Evolutionary conservation across 1,140 invertebrate species (phyloP), one percentile per base, ranked within the genome.

Genomic region (Pomacea maculata): DNA sequence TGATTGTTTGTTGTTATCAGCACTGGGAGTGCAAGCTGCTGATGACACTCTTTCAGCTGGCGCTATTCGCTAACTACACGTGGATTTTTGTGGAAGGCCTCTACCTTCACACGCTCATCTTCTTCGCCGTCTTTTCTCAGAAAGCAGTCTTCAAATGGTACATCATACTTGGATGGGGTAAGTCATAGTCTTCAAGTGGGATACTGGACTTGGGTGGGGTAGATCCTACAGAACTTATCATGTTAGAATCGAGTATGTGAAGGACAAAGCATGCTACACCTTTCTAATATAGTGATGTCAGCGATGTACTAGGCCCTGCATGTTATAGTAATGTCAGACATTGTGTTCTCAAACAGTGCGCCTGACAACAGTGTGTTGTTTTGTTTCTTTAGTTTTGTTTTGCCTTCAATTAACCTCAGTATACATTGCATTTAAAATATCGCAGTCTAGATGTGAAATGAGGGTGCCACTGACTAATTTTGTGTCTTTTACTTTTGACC

Each of bases 71-170:
- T 1, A 96, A 96, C 89, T 96, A 96, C 88, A 94, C 93, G 45
- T 95, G 95, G 94, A 94, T 96, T 67, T 90, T 96, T 19, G 95
- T 96, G 93, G 95, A 96, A 90, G 95, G 95, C 0, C 92, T 96
- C 5, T 96, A 96, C 88, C 91, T 96, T 6, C 95, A 96, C 88
- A 95, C 95, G 88, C 92, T 96, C 55, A 94, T 96, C 70, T 95
- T 95, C 86, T 90, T 94, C 65, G 94, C 95, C 5, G 92, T 95
- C 65, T 95, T 95, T 90, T 94, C 94, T 0, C 95, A 96, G 86
- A 93, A 92, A n/a, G 93, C 91, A 71, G 93, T 94, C 61, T 95
- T 96, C 67, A 92, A 92, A 14, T 88, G 92, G 25, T 95, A 96
- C 89, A 93, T 95, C 25, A 78, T 94, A 12, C 91, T 95, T 29